phyloP scores from a whole-genome alignment of 2,797 vertebrate genomes.

The Myripristis jacobus region DNA sequence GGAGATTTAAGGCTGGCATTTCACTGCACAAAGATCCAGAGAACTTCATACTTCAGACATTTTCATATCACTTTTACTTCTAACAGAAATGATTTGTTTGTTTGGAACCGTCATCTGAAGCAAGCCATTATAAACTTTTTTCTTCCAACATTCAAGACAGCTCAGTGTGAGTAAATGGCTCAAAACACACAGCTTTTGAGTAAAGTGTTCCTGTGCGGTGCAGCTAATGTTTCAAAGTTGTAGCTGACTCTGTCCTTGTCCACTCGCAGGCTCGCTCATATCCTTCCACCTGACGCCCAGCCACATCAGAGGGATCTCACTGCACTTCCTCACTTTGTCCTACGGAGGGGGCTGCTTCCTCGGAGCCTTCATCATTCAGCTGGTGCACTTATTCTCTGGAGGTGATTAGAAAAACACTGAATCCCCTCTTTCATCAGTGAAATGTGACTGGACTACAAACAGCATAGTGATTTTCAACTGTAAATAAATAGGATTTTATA shows the following conservation, averaged over 20 bases:
- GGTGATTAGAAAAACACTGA: slow-evolving; percentile 63
- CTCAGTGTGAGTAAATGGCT: too few species aligned
- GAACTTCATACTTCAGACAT: too few species aligned
- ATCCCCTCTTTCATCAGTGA: neutral
- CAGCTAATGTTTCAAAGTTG: too few species aligned
- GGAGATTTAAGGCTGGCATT: too few species aligned
- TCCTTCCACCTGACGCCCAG: slow-evolving; percentile 87
- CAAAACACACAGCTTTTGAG: too few species aligned
- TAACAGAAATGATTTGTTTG: too few species aligned
- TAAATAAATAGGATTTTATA: neutral
- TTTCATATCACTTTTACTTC: too few species aligned
- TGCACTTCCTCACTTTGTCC: slow-evolving; percentile 86
- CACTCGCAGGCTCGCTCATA: slow-evolving; percentile 84
- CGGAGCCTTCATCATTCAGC: slow-evolving; percentile 88
- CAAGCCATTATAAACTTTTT: too few species aligned
- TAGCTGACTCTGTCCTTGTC: neutral
- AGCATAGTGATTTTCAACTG: neutral
- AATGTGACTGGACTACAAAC: neutral
- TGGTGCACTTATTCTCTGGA: slow-evolving; percentile 83
- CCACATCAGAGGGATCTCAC: slow-evolving; percentile 85
- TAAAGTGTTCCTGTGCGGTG: too few species aligned
- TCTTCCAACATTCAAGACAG: too few species aligned
- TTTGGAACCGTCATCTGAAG: too few species aligned
- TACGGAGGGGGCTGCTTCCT: slow-evolving; percentile 91
- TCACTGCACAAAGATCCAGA: too few species aligned